Evolutionary conservation across 2,797 vertebrate genomes (phyloP).

Genomic region (Phoxinus dragarum): DNA sequence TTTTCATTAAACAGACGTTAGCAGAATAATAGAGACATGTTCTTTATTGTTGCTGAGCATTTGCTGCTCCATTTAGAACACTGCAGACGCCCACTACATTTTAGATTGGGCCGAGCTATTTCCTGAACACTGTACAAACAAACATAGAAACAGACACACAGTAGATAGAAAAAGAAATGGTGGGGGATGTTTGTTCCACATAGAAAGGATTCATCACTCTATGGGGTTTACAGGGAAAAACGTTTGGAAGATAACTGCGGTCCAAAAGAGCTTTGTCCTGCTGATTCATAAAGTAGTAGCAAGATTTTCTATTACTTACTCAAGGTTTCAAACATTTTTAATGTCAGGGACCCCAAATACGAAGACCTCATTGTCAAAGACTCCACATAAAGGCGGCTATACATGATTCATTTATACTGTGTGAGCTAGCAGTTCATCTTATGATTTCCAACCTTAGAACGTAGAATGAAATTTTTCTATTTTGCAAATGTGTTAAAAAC

Average conservation of each 20-base stretch:
- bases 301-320: background rate
- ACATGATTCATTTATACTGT: background rate
- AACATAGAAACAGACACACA: constrained; percentile 32
- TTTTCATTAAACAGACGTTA: constrained; percentile 59
- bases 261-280: background rate
- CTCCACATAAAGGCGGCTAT: background rate
- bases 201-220: constrained; percentile 28
- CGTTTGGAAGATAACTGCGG: constrained; percentile 1
- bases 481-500: background rate
- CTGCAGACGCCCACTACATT: background rate
- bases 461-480: background rate
- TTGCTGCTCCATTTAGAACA: constrained; percentile 47
- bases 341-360: background rate
- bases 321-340: background rate
- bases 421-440: background rate
- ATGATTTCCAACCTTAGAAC: background rate
- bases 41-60: constrained; percentile 37
- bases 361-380: background rate
- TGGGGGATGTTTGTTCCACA: constrained; percentile 36
- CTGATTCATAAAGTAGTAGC: background rate
- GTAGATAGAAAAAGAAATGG: constrained; percentile 36
- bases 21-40: constrained; percentile 29
- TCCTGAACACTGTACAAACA: constrained; percentile 30
- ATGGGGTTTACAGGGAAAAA: constrained; percentile 5
- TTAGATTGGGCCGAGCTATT: constrained; percentile 47